Conservation (phyloP, 2,888 invertebrate genomes). For the Pseudanteris insignis region DNA sequence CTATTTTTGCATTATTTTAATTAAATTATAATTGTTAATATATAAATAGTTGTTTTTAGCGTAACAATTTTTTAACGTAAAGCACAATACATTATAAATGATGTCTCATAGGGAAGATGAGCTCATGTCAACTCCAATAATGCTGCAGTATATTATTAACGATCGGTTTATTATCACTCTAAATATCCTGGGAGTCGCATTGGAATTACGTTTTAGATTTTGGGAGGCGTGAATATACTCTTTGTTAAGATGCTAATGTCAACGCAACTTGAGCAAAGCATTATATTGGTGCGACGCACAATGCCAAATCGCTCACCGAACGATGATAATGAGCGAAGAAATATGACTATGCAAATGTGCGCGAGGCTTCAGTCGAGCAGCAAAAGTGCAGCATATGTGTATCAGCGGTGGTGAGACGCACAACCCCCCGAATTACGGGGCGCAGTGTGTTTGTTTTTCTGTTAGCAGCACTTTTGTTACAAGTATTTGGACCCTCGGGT, state of each 20-base stretch:
- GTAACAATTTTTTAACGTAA: too few species aligned
- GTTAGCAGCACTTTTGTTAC: conserved; percentile 29
- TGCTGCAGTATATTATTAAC: conserved; percentile 14
- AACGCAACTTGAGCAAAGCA: conserved; percentile 48
- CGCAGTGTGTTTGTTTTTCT: conserved; percentile 59
- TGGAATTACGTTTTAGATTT: conserved; percentile 45
- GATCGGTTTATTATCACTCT: conserved; percentile 17
- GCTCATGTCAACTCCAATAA: not conserved
- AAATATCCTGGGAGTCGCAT: conserved; percentile 5
- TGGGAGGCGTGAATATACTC: conserved; percentile 63
- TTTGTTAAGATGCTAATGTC: conserved; percentile 63
- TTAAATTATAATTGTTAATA: too few species aligned
- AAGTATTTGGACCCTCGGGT: conserved; percentile 30
- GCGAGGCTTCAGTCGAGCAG: conserved; percentile 12
- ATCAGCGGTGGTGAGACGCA: conserved; percentile 11
- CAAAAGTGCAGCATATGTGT: conserved; percentile 36
- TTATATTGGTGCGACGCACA: conserved; percentile 46
- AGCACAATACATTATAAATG: too few species aligned
- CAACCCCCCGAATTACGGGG: conserved; percentile 52
- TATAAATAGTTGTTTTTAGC: too few species aligned
- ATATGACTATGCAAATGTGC: conserved; percentile 59
- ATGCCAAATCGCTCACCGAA: conserved; percentile 59
- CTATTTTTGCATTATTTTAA: too few species aligned
- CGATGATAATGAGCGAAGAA: conserved; percentile 64
- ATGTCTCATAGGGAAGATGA: too few species aligned